These are phyloP conservation scores for Tribolium castaneum DNA, from an alignment of 1,140 invertebrate genomes.

Conservation along the genomic window DNA sequence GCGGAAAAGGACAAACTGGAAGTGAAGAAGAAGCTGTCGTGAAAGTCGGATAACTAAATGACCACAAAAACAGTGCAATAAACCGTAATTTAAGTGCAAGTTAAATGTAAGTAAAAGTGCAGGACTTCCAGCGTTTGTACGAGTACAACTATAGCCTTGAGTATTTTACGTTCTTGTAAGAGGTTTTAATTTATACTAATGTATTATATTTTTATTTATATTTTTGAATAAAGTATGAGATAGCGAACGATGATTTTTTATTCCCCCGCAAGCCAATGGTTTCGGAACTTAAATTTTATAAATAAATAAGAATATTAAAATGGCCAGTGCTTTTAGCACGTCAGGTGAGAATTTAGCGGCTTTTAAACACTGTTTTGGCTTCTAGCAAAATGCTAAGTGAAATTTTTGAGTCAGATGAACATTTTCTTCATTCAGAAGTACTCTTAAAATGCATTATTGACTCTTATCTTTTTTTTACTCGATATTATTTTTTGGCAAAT, in stretches of 20 bases:
- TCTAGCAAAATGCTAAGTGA: no score
- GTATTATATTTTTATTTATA: not conserved
- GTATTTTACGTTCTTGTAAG: not conserved
- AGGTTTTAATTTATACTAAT: not conserved
- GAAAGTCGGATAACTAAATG: not conserved
- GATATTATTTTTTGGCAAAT: no score
- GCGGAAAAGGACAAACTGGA: not conserved
- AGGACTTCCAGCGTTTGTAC: not conserved
- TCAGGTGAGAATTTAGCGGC: no score
- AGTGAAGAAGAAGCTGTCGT: slow-evolving; percentile 12
- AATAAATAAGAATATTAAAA: no score
- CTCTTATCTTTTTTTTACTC: no score
- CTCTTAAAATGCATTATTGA: no score
- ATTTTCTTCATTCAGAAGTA: no score
- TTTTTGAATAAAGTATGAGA: not conserved
- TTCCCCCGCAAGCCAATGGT: not conserved
- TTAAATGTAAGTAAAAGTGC: slow-evolving; percentile 6
- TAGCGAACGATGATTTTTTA: not conserved
- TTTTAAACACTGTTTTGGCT: no score
- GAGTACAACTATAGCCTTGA: not conserved
- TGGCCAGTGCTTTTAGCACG: no score
- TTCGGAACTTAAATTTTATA: no score
- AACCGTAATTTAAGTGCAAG: slow-evolving; percentile 14
- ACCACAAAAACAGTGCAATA: slow-evolving; percentile 11
- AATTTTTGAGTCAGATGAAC: no score